A percentile compares a stretch with the other conserved stretches of the same genome.
These are phyloP conservation scores for Sebastes vulpes DNA, from an alignment of 2,797 vertebrate species.

Conservation along the genomic window DNA sequence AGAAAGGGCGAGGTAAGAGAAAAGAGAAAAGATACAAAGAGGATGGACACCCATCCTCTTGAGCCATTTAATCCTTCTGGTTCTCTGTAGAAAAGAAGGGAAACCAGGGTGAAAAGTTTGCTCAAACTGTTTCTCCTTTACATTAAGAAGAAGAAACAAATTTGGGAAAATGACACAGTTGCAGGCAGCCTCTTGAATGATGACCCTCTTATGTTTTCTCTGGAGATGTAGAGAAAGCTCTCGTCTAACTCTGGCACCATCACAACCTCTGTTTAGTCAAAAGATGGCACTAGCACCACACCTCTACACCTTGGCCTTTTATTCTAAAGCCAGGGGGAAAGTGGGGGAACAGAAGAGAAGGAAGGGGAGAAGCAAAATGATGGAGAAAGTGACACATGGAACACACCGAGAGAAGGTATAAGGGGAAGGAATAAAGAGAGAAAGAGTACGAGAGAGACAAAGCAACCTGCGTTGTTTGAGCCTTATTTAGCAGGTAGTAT, in stretches of 20 bases:
- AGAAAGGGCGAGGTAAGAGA: not conserved
- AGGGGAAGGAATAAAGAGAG: not conserved
- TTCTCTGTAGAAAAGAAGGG: slow-evolving; percentile 29
- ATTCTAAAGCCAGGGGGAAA: slow-evolving; percentile 3
- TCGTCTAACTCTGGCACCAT: slow-evolving; percentile 15
- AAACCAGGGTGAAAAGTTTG: slow-evolving; percentile 46
- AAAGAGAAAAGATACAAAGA: not conserved
- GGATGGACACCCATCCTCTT: slow-evolving; percentile 11
- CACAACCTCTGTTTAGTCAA: slow-evolving; percentile 62
- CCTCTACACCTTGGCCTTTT: slow-evolving; percentile 31
- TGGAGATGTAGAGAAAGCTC: slow-evolving; percentile 22
- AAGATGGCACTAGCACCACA: slow-evolving; percentile 75
- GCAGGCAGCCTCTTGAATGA: slow-evolving; percentile 11
- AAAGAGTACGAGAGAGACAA: slow-evolving; percentile 21
- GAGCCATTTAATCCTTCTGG: slow-evolving; percentile 24
- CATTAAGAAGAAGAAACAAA: not conserved
- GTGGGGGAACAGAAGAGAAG: not conserved
- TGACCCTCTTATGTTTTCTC: slow-evolving; percentile 34
- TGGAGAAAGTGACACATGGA: slow-evolving; percentile 21
- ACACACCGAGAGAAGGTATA: slow-evolving; percentile 5
- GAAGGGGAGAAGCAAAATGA: not conserved
- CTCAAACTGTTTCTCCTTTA: slow-evolving; percentile 19
- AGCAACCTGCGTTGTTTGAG: slow-evolving; percentile 42
- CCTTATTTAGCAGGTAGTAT: slow-evolving; percentile 55
- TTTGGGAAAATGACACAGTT: slow-evolving; percentile 2